phyloP scores from a whole-genome alignment of 1,140 invertebrate species.

The Pseudomyrmex concolor region DNA sequence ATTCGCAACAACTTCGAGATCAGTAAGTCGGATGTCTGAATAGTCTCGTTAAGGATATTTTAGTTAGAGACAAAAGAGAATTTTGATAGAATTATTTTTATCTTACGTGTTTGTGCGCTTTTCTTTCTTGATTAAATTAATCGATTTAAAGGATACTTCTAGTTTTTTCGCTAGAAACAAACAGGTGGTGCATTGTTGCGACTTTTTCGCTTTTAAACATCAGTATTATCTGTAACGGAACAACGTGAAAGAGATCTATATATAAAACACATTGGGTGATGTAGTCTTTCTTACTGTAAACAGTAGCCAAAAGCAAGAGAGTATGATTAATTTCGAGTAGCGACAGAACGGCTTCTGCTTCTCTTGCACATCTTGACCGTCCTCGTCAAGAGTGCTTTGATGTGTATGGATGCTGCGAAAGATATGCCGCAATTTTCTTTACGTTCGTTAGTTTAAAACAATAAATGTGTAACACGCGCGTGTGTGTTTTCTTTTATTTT shows the following conservation, averaged over 20 bases:
- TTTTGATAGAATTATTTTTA: neutral
- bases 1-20: conserved; percentile 65
- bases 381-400: conserved; percentile 42
- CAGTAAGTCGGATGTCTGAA: conserved; percentile 82
- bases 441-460: neutral
- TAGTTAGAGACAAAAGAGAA: too few species aligned
- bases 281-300: conserved; percentile 74
- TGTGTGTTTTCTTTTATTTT: neutral
- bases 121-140: neutral
- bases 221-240: conserved; percentile 87
- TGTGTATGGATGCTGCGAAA: conserved; percentile 14
- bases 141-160: conserved; percentile 56
- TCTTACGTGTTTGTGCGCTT: neutral
- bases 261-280: neutral
- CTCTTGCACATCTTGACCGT: conserved; percentile 50
- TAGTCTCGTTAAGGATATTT: conserved; percentile 20
- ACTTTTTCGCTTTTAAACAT: conserved; percentile 88
- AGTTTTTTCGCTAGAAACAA: conserved; percentile 82
- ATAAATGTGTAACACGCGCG: neutral
- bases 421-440: neutral
- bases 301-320: conserved; percentile 76
- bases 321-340: conserved; percentile 74
- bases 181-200: conserved; percentile 87
- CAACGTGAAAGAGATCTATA: neutral
- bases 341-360: conserved; percentile 71